Conservation (phyloP, 2,113 vertebrate species). For the Cheirogaleus medius region DNA sequence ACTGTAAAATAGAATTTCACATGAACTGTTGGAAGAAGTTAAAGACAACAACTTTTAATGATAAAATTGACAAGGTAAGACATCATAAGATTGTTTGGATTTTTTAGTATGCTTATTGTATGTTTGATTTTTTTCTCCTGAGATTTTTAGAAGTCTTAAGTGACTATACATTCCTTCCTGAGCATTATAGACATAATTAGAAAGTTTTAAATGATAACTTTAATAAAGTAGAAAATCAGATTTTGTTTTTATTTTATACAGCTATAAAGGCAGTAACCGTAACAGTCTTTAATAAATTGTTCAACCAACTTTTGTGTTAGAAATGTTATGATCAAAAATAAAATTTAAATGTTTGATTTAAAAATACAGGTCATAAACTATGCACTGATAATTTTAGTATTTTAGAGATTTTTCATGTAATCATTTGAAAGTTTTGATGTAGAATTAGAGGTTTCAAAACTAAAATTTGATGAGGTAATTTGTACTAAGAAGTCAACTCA, state of each 20-base stretch:
- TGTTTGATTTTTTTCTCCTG: not conserved
- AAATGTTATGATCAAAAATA: not conserved
- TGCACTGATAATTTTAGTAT: not conserved
- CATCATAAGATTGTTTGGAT: not conserved
- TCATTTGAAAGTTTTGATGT: not conserved
- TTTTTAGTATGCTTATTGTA: not conserved
- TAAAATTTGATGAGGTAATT: not conserved
- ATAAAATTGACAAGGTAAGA: slow-evolving; percentile 96
- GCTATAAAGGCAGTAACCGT: not conserved
- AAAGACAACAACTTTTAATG: slow-evolving; percentile 87
- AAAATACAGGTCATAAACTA: not conserved
- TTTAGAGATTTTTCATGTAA: not conserved
- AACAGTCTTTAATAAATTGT: not conserved
- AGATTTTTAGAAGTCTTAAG: not conserved
- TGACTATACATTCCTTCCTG: not conserved
- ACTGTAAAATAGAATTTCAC: slow-evolving; percentile 94
- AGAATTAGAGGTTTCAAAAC: not conserved
- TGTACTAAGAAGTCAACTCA: slow-evolving; percentile 2
- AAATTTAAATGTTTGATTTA: not conserved
- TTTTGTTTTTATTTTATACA: not conserved
- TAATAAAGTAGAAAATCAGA: not conserved
- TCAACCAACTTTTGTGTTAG: not conserved
- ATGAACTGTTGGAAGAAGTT: slow-evolving; percentile 95
- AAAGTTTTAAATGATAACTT: not conserved
- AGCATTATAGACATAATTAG: not conserved